A percentile compares a stretch with the other conserved stretches of the same genome.
Conservation (phyloP, 2,888 invertebrate genomes). For the Oscheius sp. region DNA sequence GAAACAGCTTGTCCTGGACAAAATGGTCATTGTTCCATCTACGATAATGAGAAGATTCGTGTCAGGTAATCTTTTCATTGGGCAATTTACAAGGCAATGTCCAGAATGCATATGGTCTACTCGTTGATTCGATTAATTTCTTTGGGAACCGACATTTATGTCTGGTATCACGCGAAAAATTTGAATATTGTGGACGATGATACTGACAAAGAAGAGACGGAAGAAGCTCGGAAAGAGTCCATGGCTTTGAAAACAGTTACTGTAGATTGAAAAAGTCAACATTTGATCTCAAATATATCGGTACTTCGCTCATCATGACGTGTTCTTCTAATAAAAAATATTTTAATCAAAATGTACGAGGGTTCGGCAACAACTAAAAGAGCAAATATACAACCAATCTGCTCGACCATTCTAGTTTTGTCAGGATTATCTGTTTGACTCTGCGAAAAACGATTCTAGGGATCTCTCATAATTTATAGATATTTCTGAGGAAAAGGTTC, state of each 20-base stretch:
- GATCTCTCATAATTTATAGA: too few relatives aligned
- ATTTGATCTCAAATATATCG: slow-evolving; percentile 21
- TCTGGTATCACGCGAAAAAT: slow-evolving; percentile 66
- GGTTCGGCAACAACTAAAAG: too few relatives aligned
- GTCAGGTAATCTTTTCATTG: slow-evolving; percentile 37
- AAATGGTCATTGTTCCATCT: slow-evolving; percentile 71
- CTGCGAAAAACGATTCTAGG: too few relatives aligned
- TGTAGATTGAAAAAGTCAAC: neutral
- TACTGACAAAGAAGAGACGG: slow-evolving; percentile 36
- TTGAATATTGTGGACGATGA: slow-evolving; percentile 67
- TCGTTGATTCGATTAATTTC: slow-evolving; percentile 57
- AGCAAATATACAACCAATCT: too few relatives aligned
- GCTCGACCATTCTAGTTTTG: too few relatives aligned
- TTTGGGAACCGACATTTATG: slow-evolving; percentile 64
- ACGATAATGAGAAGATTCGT: slow-evolving; percentile 68
- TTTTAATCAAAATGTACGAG: too few relatives aligned
- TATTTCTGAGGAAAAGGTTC: too few relatives aligned
- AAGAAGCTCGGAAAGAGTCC: neutral
- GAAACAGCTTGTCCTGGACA: slow-evolving; percentile 65
- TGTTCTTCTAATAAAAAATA: slow-evolving; percentile 14
- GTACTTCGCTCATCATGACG: slow-evolving; percentile 17
- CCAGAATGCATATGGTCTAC: slow-evolving; percentile 66
- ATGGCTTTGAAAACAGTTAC: neutral
- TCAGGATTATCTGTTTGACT: too few relatives aligned
- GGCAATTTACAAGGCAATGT: neutral